phyloP scores from a whole-genome alignment of 2,113 vertebrate species.

The Ascaphus truei region DNA sequence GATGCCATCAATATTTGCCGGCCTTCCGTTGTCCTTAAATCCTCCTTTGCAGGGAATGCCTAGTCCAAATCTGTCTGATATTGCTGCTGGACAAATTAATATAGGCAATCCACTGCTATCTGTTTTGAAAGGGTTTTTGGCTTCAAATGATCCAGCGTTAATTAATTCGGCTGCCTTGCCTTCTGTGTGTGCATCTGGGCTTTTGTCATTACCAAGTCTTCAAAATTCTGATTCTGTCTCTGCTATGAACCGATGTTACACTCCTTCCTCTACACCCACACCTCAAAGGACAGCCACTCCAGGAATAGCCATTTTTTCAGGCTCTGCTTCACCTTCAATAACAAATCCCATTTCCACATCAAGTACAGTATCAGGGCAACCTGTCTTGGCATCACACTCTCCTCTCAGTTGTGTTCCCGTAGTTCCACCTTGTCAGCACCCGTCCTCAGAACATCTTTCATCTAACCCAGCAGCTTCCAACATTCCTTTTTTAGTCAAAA shows the following conservation, averaged over 20 bases:
- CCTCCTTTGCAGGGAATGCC: conserved; percentile 51
- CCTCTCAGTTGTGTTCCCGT: conserved; percentile 55
- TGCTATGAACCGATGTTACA: conserved; percentile 78
- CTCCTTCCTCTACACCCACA: conserved; percentile 64
- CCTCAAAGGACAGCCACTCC: conserved; percentile 70
- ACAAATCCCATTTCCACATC: conserved; percentile 49
- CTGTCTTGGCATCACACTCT: conserved; percentile 57
- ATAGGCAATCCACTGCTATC: conserved; percentile 67
- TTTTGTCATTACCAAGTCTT: conserved; percentile 63
- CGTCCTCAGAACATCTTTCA: conserved; percentile 59
- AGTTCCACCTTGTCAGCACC: conserved; percentile 49
- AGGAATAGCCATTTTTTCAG: conserved; percentile 60
- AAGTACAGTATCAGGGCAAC: conserved; percentile 46
- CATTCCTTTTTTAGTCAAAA: conserved; percentile 58
- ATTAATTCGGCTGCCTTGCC: conserved; percentile 59
- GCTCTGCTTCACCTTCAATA: conserved; percentile 55
- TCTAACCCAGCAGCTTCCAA: conserved; percentile 54
- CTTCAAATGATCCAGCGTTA: conserved; percentile 63
- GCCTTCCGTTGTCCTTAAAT: conserved; percentile 61
- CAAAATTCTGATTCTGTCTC: conserved; percentile 54
- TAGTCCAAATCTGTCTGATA: conserved; percentile 57
- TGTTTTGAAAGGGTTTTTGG: conserved; percentile 74
- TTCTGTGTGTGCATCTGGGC: conserved; percentile 58
- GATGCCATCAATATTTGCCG: conserved; percentile 70
- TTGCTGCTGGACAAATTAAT: conserved; percentile 60